Conservation (phyloP, 2,113 vertebrate species). For the Saguinus imperator region DNA sequence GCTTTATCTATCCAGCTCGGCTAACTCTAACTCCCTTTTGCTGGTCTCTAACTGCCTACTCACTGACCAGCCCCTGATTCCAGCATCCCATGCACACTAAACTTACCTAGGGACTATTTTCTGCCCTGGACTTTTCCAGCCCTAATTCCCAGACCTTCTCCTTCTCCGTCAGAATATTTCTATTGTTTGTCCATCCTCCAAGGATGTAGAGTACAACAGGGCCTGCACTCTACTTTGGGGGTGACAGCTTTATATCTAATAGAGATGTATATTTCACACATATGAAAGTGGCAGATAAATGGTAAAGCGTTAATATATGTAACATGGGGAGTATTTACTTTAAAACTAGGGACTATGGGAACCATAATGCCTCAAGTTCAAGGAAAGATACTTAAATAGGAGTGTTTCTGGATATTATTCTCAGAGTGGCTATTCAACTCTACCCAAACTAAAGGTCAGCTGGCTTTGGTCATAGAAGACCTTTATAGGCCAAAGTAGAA, state of each 20-base stretch:
- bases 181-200: background rate
- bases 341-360: background rate
- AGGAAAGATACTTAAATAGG: background rate
- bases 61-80: background rate
- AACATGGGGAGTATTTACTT: background rate
- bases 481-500: background rate
- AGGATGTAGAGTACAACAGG: background rate
- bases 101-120: background rate
- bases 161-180: background rate
- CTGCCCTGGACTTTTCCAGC: background rate
- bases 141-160: background rate
- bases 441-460: background rate
- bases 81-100: background rate
- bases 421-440: background rate
- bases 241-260: background rate
- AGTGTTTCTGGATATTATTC: background rate
- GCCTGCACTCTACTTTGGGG: background rate
- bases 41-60: background rate
- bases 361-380: background rate
- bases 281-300: background rate
- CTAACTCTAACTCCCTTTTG: background rate
- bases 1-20: background rate
- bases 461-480: background rate
- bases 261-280: background rate
- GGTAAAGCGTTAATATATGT: background rate